Conservation (phyloP, 2,113 vertebrate genomes). For the Jacana jacana region DNA sequence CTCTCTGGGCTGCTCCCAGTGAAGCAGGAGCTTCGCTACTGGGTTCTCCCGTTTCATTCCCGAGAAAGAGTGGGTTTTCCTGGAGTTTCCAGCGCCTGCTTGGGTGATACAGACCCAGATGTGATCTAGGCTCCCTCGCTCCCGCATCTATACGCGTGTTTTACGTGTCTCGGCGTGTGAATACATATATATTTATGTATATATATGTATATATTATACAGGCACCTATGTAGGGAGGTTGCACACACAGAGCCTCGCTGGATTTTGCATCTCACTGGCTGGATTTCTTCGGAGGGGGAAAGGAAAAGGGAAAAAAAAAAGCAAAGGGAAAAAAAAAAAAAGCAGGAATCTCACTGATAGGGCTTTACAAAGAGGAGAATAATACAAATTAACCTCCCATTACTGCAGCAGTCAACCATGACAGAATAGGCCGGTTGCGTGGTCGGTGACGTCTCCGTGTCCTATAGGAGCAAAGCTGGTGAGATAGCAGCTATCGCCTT, state of each 20-base stretch:
- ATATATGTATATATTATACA: fast-evolving
- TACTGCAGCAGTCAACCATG: slow-evolving; percentile 67
- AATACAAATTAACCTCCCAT: slow-evolving; percentile 67
- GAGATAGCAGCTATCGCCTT: slow-evolving; percentile 75
- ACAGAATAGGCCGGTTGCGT: slow-evolving; percentile 74
- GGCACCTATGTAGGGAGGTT: fast-evolving
- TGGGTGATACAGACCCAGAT: not conserved
- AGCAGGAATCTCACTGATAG: slow-evolving; percentile 1
- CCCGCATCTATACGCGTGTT: fast-evolving
- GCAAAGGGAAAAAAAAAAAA: too few species aligned
- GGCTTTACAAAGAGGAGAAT: slow-evolving; percentile 59
- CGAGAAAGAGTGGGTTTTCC: not conserved
- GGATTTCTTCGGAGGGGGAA: not conserved
- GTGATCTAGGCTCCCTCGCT: not conserved
- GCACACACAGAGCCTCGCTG: not conserved
- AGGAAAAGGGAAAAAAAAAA: too few species aligned
- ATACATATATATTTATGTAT: not conserved
- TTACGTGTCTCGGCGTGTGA: not conserved
- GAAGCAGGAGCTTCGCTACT: not conserved
- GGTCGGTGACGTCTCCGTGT: slow-evolving; percentile 77
- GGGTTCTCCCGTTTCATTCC: not conserved
- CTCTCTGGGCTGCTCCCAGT: not conserved
- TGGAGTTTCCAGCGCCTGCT: not conserved
- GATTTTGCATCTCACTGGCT: not conserved
- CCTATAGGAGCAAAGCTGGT: slow-evolving; percentile 81